Conservation (phyloP, 1,140 invertebrate species). For the Drosophila takahashii region DNA sequence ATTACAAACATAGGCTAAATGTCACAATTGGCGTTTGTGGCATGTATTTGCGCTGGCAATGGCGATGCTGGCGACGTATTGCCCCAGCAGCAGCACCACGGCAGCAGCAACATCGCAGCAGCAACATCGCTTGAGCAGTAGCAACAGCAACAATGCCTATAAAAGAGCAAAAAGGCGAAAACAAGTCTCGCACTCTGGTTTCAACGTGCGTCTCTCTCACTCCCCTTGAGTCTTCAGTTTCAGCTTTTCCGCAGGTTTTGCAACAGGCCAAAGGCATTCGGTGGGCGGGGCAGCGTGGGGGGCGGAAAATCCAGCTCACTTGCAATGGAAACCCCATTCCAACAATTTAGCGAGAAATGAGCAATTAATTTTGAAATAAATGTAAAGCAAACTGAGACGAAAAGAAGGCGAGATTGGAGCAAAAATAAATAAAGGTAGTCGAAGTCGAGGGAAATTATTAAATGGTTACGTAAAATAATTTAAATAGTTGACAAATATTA, state of each 20-base stretch:
- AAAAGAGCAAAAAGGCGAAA: slow-evolving; percentile 80
- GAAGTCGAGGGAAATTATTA: not conserved
- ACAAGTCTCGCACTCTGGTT: slow-evolving; percentile 80
- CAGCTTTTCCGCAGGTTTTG: slow-evolving; percentile 64
- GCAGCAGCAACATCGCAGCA: slow-evolving; percentile 22
- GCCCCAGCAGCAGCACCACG: slow-evolving; percentile 45
- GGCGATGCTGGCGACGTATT: slow-evolving; percentile 73
- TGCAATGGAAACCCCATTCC: slow-evolving; percentile 81
- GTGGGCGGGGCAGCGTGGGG: slow-evolving; percentile 37
- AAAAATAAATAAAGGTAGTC: not conserved
- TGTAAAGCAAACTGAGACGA: slow-evolving; percentile 57
- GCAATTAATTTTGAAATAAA: slow-evolving; percentile 83
- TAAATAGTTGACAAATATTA: not conserved
- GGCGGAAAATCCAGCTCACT: slow-evolving; percentile 38
- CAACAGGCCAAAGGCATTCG: slow-evolving; percentile 58
- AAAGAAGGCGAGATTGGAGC: slow-evolving; percentile 8
- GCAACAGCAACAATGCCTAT: slow-evolving; percentile 74
- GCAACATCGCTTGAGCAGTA: slow-evolving; percentile 31
- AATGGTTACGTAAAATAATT: too few relatives aligned
- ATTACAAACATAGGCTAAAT: slow-evolving; percentile 84
- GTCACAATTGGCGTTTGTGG: slow-evolving; percentile 83
- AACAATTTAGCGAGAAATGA: slow-evolving; percentile 82
- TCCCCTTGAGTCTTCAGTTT: slow-evolving; percentile 2
- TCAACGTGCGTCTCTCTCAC: slow-evolving; percentile 46
- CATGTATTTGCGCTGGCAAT: slow-evolving; percentile 76